Evolutionary conservation across 2,888 invertebrate species (phyloP), one percentile per base, ranked within the genome.

Genomic region (Trachelus iudaicus): DNA sequence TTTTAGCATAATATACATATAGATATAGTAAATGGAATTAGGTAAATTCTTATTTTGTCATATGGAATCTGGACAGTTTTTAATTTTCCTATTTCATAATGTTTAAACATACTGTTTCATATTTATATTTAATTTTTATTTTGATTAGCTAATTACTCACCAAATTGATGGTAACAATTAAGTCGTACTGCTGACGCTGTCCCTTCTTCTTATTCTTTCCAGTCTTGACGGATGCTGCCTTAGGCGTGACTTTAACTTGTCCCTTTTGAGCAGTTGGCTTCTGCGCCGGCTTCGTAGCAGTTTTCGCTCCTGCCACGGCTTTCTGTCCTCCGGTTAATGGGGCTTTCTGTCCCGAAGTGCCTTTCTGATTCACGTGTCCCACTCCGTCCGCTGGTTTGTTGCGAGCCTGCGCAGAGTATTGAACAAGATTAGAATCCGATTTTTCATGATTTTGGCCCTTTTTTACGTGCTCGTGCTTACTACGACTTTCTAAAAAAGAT

Each of bases 381-480:
- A 94, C 93, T 15, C 96, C 96, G 88, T 96, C 96, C 0, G 95
- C 95, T 77, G 96, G 96, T 92, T 96, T 96, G 92, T 96, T 96
- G 89, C 96, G 94, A 84, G 96, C 96, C 96, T 96, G 92, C 1
- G 90, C 92, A 89, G 82, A 79, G 75, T 40, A 75, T 40, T 15
- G 15, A 15, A 15, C 40, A 15, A 15, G 1, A 40, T 40, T 40
- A 40, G 40, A 40, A 40, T 40, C 6, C 6, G 15, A 40, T 4
- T 40, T 40, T 40, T 1, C 15, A 15, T 40, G 4, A 40, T 15
- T 40, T 40, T 40, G 4, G 4, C 15, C 15, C 40, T 40, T 40
- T 37, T 15, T 15, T 15, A 40, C 40, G 40, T 40, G 40, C 40
- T 40, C 40, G 40, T 40, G 40, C 40, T 40, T 6, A 40, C 15